These are phyloP conservation scores for Enteromius trimaculatus DNA, from an alignment of 2,797 vertebrate genomes.

Conservation along the genomic window DNA sequence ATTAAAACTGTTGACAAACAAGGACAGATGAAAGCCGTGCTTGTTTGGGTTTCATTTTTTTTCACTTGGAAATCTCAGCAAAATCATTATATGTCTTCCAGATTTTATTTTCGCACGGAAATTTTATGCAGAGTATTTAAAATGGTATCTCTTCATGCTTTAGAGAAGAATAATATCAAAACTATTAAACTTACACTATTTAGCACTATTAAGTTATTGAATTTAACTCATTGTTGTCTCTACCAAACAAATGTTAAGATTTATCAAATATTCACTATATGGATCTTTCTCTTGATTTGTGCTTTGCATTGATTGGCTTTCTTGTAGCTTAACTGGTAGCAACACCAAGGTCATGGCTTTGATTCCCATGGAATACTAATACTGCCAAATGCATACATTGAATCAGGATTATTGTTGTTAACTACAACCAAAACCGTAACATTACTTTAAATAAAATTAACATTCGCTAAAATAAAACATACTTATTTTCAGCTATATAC, in stretches of 20 bases:
- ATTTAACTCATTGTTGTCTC: neutral
- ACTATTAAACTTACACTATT: neutral
- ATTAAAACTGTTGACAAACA: slow-evolving; percentile 40
- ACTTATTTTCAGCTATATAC: neutral
- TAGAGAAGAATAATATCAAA: neutral
- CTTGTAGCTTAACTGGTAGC: neutral
- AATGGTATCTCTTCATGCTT: neutral
- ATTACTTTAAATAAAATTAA: neutral
- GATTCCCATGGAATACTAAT: neutral
- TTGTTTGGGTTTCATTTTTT: slow-evolving; percentile 25
- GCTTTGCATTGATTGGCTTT: neutral
- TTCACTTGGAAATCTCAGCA: slow-evolving; percentile 26
- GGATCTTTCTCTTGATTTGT: neutral
- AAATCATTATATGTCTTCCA: slow-evolving; percentile 19
- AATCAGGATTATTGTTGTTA: neutral
- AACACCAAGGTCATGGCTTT: neutral
- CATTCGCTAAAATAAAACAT: neutral
- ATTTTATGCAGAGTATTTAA: neutral
- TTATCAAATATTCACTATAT: neutral
- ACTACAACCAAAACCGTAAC: neutral
- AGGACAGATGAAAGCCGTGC: slow-evolving; percentile 12
- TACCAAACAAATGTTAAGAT: neutral
- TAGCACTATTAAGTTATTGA: neutral
- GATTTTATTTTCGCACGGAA: neutral
- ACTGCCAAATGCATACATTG: neutral